Evolutionary conservation across 2,888 invertebrate species (phyloP), one percentile per base, ranked within the genome.

Genomic region (Nipponacmea schrenckii): DNA sequence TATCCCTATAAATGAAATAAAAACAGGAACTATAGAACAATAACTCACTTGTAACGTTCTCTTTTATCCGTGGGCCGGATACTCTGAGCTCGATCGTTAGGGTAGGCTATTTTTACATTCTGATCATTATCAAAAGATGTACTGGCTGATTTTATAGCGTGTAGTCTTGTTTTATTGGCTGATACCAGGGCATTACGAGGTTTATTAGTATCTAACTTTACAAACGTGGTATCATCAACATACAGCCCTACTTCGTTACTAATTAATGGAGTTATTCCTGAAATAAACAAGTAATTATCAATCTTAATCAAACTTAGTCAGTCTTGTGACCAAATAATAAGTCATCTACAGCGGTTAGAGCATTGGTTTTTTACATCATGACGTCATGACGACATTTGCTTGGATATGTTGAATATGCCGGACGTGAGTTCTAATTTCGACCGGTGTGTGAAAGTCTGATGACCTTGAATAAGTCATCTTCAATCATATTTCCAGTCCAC

Each of bases 181-280:
- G 85, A 85, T 14, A 83, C 79, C 31, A 87, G 76, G 5, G 88
- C 86, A 74, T 85, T 85, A 31, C 86, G 77, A 0, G 86, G 87
- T 4, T 77, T 78, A 27, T 81, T 74, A 7, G 76, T 74, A 5
- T 80, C 77, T 7, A 83, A 74, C 2, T 81, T 77, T 5, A 80
- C 68, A 67, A 86, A 82, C 24, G 80, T 84, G 24, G 86, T 85
- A 65, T 87, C 87, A 68, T 86, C 86, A 3, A 84, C 81, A 78
- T 80, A 85, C 80, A 87, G 76, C 5, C 89, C 89, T 48, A 89
- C 88, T 75, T 89, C 89, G 79, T 88, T 88, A 50, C 83, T 83
- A 70, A 89, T 87, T 74, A 85, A 82, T 20, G 89, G 89, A n/a
- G 87, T 87, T 26, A 89, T 81, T 63, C 88, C 89, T 88, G 71